These are phyloP conservation scores for Poecilia wingei DNA, from an alignment of 2,797 vertebrate species.

Conservation along the genomic window DNA sequence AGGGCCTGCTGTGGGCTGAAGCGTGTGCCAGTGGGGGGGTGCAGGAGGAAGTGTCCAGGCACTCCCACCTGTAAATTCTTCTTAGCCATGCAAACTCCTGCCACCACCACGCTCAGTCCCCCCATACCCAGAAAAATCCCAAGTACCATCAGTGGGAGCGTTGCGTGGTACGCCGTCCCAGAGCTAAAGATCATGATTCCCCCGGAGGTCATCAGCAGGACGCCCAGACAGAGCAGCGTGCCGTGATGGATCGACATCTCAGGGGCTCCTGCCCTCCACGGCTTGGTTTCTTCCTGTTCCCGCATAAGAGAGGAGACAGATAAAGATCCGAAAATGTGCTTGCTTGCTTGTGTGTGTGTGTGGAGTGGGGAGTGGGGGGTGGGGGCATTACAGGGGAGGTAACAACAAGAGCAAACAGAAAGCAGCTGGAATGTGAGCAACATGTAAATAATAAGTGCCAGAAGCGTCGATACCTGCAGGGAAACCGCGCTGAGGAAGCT, in stretches of 20 bases:
- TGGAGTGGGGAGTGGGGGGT: rapidly evolving
- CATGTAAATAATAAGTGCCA: slow-evolving; percentile 27
- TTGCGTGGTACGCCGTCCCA: background rate
- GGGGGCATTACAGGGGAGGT: background rate
- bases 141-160: slow-evolving; percentile 30
- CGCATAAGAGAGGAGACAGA: slow-evolving; percentile 3
- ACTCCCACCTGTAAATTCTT: slow-evolving; percentile 78
- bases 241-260: slow-evolving; percentile 70
- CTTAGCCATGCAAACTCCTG: slow-evolving; percentile 75
- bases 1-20: slow-evolving; percentile 82
- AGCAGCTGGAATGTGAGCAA: slow-evolving; percentile 29
- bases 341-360: background rate
- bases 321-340: background rate
- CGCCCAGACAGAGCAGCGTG: slow-evolving; percentile 71
- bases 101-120: slow-evolving; percentile 68
- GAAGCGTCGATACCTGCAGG: slow-evolving; percentile 45
- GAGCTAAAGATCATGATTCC: slow-evolving; percentile 52
- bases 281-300: slow-evolving; percentile 1
- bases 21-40: slow-evolving; percentile 81
- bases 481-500: slow-evolving; percentile 20
- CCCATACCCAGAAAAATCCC: slow-evolving; percentile 62
- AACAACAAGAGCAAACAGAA: background rate
- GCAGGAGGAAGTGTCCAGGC: slow-evolving; percentile 82
- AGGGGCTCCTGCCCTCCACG: slow-evolving; percentile 1
- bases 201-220: slow-evolving; percentile 73